Conservation (phyloP, 1,140 invertebrate genomes). For the Temnothorax curvispinosus region DNA sequence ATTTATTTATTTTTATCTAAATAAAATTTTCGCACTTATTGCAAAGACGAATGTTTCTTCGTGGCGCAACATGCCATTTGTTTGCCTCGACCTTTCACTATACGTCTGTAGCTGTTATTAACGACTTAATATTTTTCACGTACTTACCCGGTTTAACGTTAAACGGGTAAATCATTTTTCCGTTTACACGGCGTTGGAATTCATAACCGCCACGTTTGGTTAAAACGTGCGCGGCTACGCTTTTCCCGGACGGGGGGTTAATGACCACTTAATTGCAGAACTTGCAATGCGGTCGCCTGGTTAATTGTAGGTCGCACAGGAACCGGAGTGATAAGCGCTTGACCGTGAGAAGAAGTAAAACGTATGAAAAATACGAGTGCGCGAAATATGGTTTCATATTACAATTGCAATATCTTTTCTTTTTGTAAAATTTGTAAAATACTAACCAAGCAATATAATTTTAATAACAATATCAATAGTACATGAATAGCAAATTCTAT, state of each 20-base stretch:
- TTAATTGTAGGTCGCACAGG: constrained; percentile 63
- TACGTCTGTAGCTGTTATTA: constrained; percentile 46
- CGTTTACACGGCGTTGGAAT: constrained; percentile 18
- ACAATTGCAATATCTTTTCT: neutral
- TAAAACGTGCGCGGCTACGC: neutral
- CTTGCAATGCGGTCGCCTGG: constrained; percentile 48
- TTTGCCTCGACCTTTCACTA: constrained; percentile 39
- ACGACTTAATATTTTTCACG: constrained; percentile 28
- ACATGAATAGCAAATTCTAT: no score
- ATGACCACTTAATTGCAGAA: constrained; percentile 67
- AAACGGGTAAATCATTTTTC: constrained; percentile 40
- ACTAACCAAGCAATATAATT: neutral
- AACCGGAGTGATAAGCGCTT: constrained; percentile 47
- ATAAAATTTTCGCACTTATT: neutral
- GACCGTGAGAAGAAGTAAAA: neutral
- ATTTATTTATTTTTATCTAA: neutral
- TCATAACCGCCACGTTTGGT: constrained; percentile 23
- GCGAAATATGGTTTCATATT: neutral
- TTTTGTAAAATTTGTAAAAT: neutral
- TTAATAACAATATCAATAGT: neutral
- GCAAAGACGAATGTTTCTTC: constrained; percentile 10
- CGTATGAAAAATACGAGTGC: constrained; percentile 25
- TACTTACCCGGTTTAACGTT: constrained; percentile 22
- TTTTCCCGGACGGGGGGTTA: constrained; percentile 61
- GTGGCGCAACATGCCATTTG: constrained; percentile 43